Evolutionary conservation across 2,797 vertebrate species (phyloP).

Genomic region (Parauchenoglanis ngamensis): DNA sequence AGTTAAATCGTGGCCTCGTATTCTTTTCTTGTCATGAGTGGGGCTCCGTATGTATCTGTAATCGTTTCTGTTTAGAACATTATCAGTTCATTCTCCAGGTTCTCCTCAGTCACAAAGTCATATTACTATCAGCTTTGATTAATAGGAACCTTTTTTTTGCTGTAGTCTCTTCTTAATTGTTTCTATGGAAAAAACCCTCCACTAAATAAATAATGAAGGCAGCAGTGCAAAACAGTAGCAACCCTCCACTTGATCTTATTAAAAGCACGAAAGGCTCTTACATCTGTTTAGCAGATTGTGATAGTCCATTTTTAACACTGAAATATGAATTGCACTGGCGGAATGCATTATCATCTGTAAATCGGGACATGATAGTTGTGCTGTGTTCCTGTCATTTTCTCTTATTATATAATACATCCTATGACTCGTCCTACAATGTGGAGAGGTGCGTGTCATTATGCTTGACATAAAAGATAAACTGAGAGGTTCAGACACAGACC

Average conservation of each 20-base stretch:
- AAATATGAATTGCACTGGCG: background rate
- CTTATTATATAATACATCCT: conserved; percentile 29
- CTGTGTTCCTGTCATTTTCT: conserved; percentile 5
- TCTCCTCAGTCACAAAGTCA: background rate
- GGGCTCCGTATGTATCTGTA: background rate
- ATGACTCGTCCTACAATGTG: conserved; percentile 21
- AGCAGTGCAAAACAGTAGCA: background rate
- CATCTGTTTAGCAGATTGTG: conserved; percentile 5
- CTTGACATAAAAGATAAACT: conserved; percentile 44
- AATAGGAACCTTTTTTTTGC: background rate
- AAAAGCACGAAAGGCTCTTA: background rate
- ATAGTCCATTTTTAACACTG: background rate
- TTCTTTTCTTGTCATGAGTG: too few species aligned
- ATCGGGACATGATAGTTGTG: background rate
- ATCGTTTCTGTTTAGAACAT: background rate
- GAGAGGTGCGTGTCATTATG: conserved; percentile 50
- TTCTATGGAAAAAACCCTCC: background rate
- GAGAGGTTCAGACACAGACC: conserved; percentile 42
- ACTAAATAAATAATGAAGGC: conserved; percentile 8
- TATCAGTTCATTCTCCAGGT: background rate
- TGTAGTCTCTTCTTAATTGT: background rate
- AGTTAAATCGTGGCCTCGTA: too few species aligned
- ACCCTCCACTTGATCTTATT: background rate
- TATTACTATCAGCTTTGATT: conserved; percentile 10
- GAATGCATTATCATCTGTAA: conserved; percentile 4